These are phyloP conservation scores for Clivina fossor DNA, from an alignment of 2,888 invertebrate species.

Conservation along the genomic window DNA sequence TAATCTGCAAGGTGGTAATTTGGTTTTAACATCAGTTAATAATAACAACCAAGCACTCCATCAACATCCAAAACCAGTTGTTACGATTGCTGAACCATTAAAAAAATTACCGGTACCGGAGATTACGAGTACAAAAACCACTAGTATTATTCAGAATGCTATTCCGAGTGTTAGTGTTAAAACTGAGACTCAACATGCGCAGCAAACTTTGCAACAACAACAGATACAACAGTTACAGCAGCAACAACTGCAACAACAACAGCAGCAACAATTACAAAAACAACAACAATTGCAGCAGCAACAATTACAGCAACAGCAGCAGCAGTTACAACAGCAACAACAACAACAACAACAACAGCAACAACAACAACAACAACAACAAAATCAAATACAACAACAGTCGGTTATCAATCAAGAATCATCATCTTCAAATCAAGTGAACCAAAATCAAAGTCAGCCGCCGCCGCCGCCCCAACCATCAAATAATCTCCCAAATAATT, in stretches of 20 bases:
- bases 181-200: conserved; percentile 36
- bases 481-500: conserved; percentile 42
- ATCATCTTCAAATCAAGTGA: conserved; percentile 32
- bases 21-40: conserved; percentile 24
- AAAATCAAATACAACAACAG: too few relatives aligned
- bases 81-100: conserved; percentile 49
- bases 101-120: conserved; percentile 6
- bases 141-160: conserved; percentile 23
- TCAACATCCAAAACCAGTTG: conserved; percentile 52
- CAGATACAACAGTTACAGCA: conserved; percentile 49
- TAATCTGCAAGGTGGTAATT: conserved; percentile 39
- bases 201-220: conserved; percentile 44
- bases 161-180: conserved; percentile 20
- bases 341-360: too few relatives aligned
- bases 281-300: conserved; percentile 40
- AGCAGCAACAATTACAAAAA: conserved; percentile 32
- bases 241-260: conserved; percentile 40
- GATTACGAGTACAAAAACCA: conserved; percentile 25
- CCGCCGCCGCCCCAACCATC: neutral
- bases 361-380: too few relatives aligned
- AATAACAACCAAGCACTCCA: too few relatives aligned
- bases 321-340: too few relatives aligned
- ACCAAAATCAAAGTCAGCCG: neutral
- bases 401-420: conserved; percentile 38
- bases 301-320: too few relatives aligned